Percentiles rank a stretch among this genome's conserved stretches.
Evolutionary conservation across 2,888 invertebrate genomes (phyloP).

Genomic region (Drosophila greeni): DNA sequence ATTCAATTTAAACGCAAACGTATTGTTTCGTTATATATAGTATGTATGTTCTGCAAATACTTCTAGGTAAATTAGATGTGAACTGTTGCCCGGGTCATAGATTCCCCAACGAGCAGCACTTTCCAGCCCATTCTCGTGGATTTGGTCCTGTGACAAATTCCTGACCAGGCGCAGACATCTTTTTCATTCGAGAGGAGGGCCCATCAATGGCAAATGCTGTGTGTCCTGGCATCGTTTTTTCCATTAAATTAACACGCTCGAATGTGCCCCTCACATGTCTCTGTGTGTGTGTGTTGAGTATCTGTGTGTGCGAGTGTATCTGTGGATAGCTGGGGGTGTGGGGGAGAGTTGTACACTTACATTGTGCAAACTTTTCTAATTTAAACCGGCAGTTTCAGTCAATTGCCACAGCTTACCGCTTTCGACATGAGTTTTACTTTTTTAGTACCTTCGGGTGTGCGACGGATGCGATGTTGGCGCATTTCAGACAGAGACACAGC

Average conservation of each 20-base stretch:
- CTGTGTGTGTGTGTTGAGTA: background rate
- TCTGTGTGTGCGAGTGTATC: constrained; percentile 16
- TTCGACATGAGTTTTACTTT: constrained; percentile 72
- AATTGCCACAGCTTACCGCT: constrained; percentile 73
- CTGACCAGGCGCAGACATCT: constrained; percentile 40
- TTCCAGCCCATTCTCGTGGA: constrained; percentile 18
- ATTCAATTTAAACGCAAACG: constrained; percentile 9
- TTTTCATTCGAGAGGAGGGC: constrained; percentile 24
- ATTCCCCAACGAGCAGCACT: constrained; percentile 16
- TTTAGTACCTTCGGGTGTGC: constrained; percentile 58
- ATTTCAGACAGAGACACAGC: constrained; percentile 10
- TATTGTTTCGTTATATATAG: constrained; percentile 3
- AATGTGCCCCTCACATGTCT: constrained; percentile 39
- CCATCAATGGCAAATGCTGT: constrained; percentile 37
- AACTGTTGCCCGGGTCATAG: constrained; percentile 22
- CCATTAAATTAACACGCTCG: constrained; percentile 72
- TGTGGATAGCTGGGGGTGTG: constrained; percentile 11
- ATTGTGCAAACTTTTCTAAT: constrained; percentile 71
- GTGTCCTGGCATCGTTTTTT: constrained; percentile 58
- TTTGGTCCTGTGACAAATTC: constrained; percentile 30
- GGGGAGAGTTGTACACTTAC: constrained; percentile 49
- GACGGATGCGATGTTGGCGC: constrained; percentile 42
- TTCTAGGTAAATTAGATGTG: constrained; percentile 37
- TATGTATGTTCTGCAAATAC: constrained; percentile 10
- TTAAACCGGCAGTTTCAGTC: constrained; percentile 74